A percentile compares a stretch with the other conserved stretches of the same genome.
These are phyloP conservation scores for Lophura nycthemera DNA, from an alignment of 2,113 vertebrate species.

Conservation along the genomic window DNA sequence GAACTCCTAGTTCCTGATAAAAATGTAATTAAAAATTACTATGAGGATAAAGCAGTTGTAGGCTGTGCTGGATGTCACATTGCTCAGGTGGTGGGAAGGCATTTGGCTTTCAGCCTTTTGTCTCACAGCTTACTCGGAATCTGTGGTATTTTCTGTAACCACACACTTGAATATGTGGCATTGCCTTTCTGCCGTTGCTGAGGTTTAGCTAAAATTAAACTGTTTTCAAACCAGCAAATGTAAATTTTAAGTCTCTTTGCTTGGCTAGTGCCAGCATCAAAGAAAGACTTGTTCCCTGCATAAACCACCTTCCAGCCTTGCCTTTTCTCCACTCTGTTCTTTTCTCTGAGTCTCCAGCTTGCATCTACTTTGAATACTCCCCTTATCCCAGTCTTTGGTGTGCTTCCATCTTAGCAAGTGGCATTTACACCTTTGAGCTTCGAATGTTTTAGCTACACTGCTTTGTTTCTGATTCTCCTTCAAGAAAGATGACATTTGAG, in stretches of 20 bases:
- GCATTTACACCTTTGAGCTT: rapidly evolving
- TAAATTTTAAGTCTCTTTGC: not conserved
- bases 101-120: constrained; percentile 32
- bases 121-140: not conserved
- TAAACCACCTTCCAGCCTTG: not conserved
- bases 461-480: rapidly evolving
- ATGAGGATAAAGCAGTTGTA: not conserved
- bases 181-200: constrained; percentile 7
- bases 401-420: not conserved
- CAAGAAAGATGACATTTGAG: not conserved
- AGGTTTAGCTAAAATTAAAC: constrained; percentile 28
- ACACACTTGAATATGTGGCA: not conserved
- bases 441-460: rapidly evolving
- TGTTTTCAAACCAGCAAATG: not conserved
- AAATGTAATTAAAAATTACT: not conserved
- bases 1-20: not conserved
- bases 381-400: rapidly evolving
- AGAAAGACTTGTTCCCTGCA: not conserved
- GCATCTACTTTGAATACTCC: not conserved
- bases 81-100: not conserved
- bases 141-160: constrained; percentile 46
- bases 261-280: not conserved
- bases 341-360: not conserved
- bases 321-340: not conserved
- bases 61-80: not conserved